phyloP scores from a whole-genome alignment of 1,140 invertebrate genomes.

The Hypsibius dujardini region DNA sequence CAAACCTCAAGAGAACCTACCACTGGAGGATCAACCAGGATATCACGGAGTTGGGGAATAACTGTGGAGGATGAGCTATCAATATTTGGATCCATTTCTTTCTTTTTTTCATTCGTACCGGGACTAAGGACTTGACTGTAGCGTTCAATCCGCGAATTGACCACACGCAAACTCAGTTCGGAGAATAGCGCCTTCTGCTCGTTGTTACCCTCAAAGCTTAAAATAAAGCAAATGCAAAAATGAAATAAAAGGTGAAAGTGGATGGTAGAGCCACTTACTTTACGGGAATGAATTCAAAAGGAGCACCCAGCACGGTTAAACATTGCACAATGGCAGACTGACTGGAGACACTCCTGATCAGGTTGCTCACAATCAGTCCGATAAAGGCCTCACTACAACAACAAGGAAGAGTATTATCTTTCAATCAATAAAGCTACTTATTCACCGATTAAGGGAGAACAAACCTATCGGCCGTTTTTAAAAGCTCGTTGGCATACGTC shows the following conservation, averaged over 20 bases:
- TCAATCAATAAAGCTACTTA: neutral
- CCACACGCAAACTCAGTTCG: neutral
- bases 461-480: conserved; percentile 7
- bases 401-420: neutral
- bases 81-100: too few species aligned
- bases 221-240: neutral
- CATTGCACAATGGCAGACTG: conserved; percentile 3
- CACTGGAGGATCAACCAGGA: neutral
- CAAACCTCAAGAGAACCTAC: neutral
- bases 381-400: conserved; percentile 9
- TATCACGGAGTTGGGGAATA: conserved; percentile 5
- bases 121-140: neutral
- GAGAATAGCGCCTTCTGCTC: neutral
- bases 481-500: conserved; percentile 9
- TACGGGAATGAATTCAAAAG: conserved; percentile 15
- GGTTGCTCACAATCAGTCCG: neutral
- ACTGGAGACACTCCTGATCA: neutral
- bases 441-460: neutral
- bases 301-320: neutral
- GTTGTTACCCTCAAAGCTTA: conserved; percentile 8
- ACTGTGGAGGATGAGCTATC: neutral
- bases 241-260: neutral
- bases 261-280: neutral
- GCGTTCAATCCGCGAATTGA: conserved; percentile 9
- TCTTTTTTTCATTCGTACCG: too few species aligned